Percentiles rank a stretch among this genome's conserved stretches.
Conservation (phyloP, 2,888 invertebrate species). For the Sthenelais limicola region DNA sequence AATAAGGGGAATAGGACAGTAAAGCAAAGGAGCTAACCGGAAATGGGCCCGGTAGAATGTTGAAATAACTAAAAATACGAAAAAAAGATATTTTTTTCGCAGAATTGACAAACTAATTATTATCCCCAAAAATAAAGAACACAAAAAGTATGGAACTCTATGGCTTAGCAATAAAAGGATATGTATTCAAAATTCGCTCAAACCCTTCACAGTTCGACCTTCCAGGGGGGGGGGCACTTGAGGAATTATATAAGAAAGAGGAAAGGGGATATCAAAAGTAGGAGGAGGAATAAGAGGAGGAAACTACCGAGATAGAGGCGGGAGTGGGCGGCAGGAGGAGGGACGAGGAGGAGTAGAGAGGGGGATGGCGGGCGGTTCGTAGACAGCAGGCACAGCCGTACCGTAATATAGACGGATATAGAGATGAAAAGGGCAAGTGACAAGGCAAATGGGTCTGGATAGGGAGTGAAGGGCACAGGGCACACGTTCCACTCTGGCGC, state of each 20-base stretch:
- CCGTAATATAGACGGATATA: slow-evolving; percentile 37
- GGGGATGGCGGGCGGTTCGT: slow-evolving; percentile 24
- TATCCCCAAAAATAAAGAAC: too few relatives aligned
- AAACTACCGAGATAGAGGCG: background rate
- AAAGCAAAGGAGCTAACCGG: background rate
- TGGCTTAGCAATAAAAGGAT: too few relatives aligned
- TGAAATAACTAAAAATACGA: slow-evolving; percentile 38
- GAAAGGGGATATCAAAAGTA: too few relatives aligned
- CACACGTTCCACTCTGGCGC: slow-evolving; percentile 11
- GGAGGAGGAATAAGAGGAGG: background rate
- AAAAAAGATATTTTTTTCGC: too few relatives aligned
- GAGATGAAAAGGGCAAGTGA: slow-evolving; percentile 39
- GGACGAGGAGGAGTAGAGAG: slow-evolving; percentile 6
- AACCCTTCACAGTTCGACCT: too few relatives aligned
- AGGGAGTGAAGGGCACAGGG: slow-evolving; percentile 20
- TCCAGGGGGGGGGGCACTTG: too few relatives aligned
- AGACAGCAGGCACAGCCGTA: slow-evolving; percentile 14
- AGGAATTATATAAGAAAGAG: too few relatives aligned
- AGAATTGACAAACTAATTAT: too few relatives aligned
- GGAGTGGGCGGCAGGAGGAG: background rate
- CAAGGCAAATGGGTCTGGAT: slow-evolving; percentile 33
- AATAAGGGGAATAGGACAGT: background rate
- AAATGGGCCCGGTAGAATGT: slow-evolving; percentile 1
- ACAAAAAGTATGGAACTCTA: too few relatives aligned
- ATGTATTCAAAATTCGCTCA: too few relatives aligned